A percentile compares a stretch with the other conserved stretches of the same genome.
These are phyloP conservation scores for Euwallacea similis DNA, from an alignment of 1,140 invertebrate species.

Conservation along the genomic window DNA sequence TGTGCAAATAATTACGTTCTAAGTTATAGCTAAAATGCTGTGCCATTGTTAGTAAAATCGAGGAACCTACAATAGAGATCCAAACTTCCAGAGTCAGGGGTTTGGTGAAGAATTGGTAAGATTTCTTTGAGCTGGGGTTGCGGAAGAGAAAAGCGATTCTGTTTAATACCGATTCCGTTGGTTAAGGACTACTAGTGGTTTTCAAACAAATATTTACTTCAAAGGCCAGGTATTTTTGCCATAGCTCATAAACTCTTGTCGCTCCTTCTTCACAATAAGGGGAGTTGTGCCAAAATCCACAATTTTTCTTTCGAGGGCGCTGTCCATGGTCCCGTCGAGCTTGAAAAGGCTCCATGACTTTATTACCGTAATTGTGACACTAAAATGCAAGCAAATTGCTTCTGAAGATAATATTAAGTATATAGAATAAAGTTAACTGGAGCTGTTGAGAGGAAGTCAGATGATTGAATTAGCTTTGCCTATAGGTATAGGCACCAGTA, in stretches of 20 bases:
- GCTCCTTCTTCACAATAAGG: constrained; percentile 61
- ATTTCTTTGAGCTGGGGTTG: constrained; percentile 61
- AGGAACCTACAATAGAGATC: constrained; percentile 55
- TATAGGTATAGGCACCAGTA: too few relatives aligned
- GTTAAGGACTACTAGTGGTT: not conserved
- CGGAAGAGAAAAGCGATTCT: constrained; percentile 66
- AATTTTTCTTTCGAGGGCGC: constrained; percentile 59
- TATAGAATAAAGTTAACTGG: too few relatives aligned
- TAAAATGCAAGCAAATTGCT: constrained; percentile 40
- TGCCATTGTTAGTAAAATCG: constrained; percentile 48
- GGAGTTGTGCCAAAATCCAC: constrained; percentile 65
- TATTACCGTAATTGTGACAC: constrained; percentile 58
- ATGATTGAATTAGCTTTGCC: too few relatives aligned
- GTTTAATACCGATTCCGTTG: constrained; percentile 22
- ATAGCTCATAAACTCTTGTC: constrained; percentile 62
- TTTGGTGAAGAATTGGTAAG: constrained; percentile 60
- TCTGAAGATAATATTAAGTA: too few relatives aligned
- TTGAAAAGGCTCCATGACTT: constrained; percentile 65
- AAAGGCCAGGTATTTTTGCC: constrained; percentile 62
- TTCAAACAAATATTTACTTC: constrained; percentile 51
- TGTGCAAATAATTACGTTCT: not conserved
- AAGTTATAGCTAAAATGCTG: constrained; percentile 45
- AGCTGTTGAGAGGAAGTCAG: too few relatives aligned
- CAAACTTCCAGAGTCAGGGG: constrained; percentile 61
- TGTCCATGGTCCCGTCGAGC: constrained; percentile 66